Base-by-base conservation (phyloP, 1,140 invertebrate species). In the honey bee (Apis mellifera) region DNA sequence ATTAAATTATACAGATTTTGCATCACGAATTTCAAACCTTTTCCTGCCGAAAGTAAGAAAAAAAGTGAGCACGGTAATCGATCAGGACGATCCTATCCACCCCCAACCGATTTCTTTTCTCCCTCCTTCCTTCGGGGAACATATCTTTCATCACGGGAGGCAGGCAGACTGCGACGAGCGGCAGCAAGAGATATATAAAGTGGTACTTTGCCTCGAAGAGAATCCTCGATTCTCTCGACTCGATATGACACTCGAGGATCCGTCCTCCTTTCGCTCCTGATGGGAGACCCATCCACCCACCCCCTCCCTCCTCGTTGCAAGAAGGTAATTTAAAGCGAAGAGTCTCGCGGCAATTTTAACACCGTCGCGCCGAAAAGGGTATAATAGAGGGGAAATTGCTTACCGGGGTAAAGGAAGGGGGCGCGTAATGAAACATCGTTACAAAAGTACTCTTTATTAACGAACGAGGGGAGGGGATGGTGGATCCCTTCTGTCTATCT, bases 201-300 rank as follows among this genome's bases (percentile, higher is more conserved):
- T 86, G 87, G 86, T 88, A 82, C 86, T 89, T 89, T 89, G 84
- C 87, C 72, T 88, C 85, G 69, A 75, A 89, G 32, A 42, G 87
- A 89, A 89, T 89, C 84, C 87, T 89, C 87, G 87, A 89, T 89
- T 89, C 86, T 88, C 87, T 88, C 87, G 87, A 89, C 86, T 88
- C 87, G 87, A 89, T 89, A 89, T 88, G 87, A 89, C 86, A 89
- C 87, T 89, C 86, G 86, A 89, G 32, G 86, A 88, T n/a, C 84
- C 84, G 81, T 89, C 78, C 86, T 89, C 78, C 86, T 89, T 84
- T 89, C 87, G 86, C 72, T 82, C 78, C 62, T 86, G 86, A 89
- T 84, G 84, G 81, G 5, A 42, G 32, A 5, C 4, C 32, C 4
- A 0, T 2, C 32, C 32, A 0, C 32, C 32, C 3, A 2, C 32